A percentile compares a stretch with the other conserved stretches of the same genome.
phyloP scores from a whole-genome alignment of 2,888 invertebrate genomes.

The Beris chalybata region DNA sequence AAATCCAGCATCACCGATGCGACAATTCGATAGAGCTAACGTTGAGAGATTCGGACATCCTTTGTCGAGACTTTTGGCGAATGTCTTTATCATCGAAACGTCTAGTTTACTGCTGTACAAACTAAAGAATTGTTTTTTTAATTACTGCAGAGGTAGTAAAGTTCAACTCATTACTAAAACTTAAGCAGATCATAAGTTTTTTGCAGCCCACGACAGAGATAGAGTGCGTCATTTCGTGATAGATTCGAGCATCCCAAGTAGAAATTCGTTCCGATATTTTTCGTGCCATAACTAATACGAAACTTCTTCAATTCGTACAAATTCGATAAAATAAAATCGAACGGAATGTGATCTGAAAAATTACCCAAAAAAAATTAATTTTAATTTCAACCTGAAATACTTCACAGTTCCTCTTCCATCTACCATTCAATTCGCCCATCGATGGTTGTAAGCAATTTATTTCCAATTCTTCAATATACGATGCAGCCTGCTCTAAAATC shows the following conservation, averaged over 20 bases:
- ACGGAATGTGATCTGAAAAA: conserved; percentile 52
- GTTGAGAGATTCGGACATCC: conserved; percentile 50
- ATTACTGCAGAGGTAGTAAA: too few relatives aligned
- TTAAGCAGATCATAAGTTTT: conserved; percentile 50
- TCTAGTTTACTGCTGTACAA: conserved; percentile 53
- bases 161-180: conserved; percentile 47
- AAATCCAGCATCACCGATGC: conserved; percentile 52
- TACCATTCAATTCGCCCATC: conserved; percentile 41
- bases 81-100: conserved; percentile 48
- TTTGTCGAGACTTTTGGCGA: conserved; percentile 52
- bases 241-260: conserved; percentile 53
- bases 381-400: too few relatives aligned
- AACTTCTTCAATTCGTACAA: conserved; percentile 52
- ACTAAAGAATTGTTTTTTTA: conserved; percentile 39
- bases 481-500: conserved; percentile 52
- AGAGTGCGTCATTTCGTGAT: conserved; percentile 49
- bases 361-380: too few relatives aligned
- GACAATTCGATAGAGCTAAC: conserved; percentile 49
- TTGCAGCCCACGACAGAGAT: conserved; percentile 50
- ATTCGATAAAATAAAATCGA: conserved; percentile 54
- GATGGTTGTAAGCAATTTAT: conserved; percentile 52
- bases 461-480: conserved; percentile 52
- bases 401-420: too few relatives aligned
- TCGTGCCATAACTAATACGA: conserved; percentile 52
- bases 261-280: conserved; percentile 52